Conservation (phyloP, 2,888 invertebrate species). For the Sialis lutaria region DNA sequence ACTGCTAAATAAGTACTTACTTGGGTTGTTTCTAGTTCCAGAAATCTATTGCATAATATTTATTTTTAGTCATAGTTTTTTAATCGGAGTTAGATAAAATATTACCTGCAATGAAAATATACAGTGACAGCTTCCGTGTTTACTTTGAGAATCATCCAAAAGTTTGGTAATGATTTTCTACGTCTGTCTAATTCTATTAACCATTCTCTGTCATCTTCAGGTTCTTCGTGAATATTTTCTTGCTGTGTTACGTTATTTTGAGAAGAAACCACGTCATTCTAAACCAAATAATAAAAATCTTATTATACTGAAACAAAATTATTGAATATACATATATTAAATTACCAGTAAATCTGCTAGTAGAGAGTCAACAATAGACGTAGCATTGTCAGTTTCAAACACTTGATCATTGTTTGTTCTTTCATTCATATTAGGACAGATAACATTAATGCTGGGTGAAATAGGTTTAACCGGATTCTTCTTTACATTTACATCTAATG, state of each 20-base stretch:
- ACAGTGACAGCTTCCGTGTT: conserved; percentile 37
- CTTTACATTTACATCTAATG: not conserved
- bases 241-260: not conserved
- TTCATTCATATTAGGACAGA: not conserved
- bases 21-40: conserved; percentile 31
- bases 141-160: conserved; percentile 51
- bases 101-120: conserved; percentile 49
- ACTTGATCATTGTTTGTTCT: not conserved
- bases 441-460: not conserved
- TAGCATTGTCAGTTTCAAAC: not conserved
- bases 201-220: conserved; percentile 33
- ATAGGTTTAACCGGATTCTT: not conserved
- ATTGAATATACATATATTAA: not conserved
- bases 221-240: not conserved
- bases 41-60: conserved; percentile 22
- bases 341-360: not conserved
- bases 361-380: not conserved
- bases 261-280: not conserved
- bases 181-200: conserved; percentile 31
- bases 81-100: conserved; percentile 1
- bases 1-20: conserved; percentile 32
- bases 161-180: conserved; percentile 39
- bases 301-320: not conserved
- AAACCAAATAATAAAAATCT: not conserved
- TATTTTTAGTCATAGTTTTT: not conserved